Conservation (phyloP, 2,113 vertebrate genomes). For the Macquaria ambigua region DNA sequence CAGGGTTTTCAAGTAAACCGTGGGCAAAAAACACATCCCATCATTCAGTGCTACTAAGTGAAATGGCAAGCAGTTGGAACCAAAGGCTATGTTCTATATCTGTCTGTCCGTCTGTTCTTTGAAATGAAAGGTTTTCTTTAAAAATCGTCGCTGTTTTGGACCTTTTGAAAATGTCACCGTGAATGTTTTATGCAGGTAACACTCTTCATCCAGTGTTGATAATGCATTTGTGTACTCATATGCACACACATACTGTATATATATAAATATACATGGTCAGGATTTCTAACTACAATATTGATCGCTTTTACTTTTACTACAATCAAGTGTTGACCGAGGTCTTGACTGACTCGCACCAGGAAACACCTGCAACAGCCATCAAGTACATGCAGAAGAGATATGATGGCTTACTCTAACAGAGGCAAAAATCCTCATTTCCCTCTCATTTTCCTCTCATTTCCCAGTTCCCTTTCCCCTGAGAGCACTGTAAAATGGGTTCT, state of each 20-base stretch:
- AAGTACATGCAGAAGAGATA: slow-evolving; percentile 37
- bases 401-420: slow-evolving; percentile 63
- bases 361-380: slow-evolving; percentile 26
- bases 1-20: slow-evolving; percentile 60
- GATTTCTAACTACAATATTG: slow-evolving; percentile 5
- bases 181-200: slow-evolving; percentile 33
- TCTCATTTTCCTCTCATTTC: slow-evolving; percentile 74
- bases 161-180: slow-evolving; percentile 64
- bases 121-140: slow-evolving; percentile 47
- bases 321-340: not conserved
- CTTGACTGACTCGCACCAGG: slow-evolving; percentile 14
- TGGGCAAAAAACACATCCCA: slow-evolving; percentile 25
- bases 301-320: not conserved
- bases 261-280: not conserved
- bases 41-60: slow-evolving; percentile 45
- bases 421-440: slow-evolving; percentile 69
- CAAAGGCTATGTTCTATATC: slow-evolving; percentile 42
- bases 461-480: slow-evolving; percentile 68
- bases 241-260: not conserved
- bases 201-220: slow-evolving; percentile 21
- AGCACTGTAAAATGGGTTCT: slow-evolving; percentile 65
- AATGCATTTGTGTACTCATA: slow-evolving; percentile 9
- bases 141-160: slow-evolving; percentile 34
- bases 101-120: slow-evolving; percentile 38
- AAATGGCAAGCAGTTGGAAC: slow-evolving; percentile 58